Evolutionary conservation across 2,113 vertebrate species (phyloP).

Genomic region (Capreolus pygargus): DNA sequence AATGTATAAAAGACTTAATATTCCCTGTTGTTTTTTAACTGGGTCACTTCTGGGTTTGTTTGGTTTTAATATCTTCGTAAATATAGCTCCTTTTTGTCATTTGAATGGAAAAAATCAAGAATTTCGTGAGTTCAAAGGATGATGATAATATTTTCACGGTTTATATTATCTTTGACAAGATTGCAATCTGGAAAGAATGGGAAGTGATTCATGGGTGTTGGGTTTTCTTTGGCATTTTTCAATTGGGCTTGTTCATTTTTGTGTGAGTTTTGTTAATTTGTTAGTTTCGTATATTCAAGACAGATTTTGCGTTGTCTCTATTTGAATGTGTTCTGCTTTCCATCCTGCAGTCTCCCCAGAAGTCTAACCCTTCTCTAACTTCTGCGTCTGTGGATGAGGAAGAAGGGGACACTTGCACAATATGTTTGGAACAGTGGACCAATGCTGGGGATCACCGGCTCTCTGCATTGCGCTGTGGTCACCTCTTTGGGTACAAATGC

Average conservation of each 20-base stretch:
- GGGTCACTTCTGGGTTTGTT: background rate
- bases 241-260: background rate
- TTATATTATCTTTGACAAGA: background rate
- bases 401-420: constrained; percentile 91
- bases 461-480: constrained; percentile 92
- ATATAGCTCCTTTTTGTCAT: background rate
- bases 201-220: background rate
- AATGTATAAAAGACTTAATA: background rate
- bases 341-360: constrained; percentile 52
- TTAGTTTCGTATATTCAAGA: background rate
- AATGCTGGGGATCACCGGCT: constrained; percentile 92
- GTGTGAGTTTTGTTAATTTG: background rate
- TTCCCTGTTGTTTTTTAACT: background rate
- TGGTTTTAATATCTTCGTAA: background rate
- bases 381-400: constrained; percentile 77
- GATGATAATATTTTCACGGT: background rate
- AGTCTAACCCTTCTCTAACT: background rate
- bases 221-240: background rate
- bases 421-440: constrained; percentile 97
- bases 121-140: background rate
- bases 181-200: background rate
- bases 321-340: background rate
- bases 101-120: background rate
- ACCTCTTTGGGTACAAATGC: constrained; percentile 94
- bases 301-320: background rate